Percentiles rank a stretch among this genome's conserved stretches.
Conservation (phyloP, 2,797 vertebrate genomes). For the Sebastolobus altivelis region DNA sequence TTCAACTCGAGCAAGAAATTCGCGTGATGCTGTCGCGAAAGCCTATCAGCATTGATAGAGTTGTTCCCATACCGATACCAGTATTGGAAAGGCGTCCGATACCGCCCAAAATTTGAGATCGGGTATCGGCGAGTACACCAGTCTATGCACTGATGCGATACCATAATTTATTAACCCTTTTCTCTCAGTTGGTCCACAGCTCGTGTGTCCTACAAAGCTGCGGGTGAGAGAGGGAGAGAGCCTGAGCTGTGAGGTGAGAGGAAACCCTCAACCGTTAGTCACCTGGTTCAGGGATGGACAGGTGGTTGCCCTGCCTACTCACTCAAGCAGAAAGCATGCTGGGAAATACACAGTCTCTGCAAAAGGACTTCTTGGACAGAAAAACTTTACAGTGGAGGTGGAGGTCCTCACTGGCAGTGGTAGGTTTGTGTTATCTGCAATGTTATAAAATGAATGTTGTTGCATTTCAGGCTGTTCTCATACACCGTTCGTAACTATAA, state of each 20-base stretch:
- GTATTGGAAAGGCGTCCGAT: fast-evolving
- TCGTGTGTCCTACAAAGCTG: slow-evolving; percentile 47
- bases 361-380: slow-evolving; percentile 28
- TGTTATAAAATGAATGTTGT: too few species aligned
- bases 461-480: too few species aligned
- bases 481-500: too few species aligned
- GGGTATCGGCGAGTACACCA: too few species aligned
- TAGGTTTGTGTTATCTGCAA: slow-evolving; percentile 14
- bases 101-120: too few species aligned
- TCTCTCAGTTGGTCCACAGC: slow-evolving; percentile 59
- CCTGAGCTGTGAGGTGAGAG: slow-evolving; percentile 56
- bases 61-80: too few species aligned
- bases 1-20: too few species aligned
- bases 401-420: slow-evolving; percentile 52
- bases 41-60: too few species aligned
- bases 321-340: slow-evolving; percentile 42
- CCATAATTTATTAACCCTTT: neutral
- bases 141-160: too few species aligned
- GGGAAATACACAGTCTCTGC: slow-evolving; percentile 62
- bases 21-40: fast-evolving
- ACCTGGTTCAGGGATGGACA: slow-evolving; percentile 67
- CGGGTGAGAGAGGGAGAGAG: slow-evolving; percentile 50
- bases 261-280: slow-evolving; percentile 67
- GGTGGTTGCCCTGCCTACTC: slow-evolving; percentile 38
- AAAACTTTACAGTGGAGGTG: slow-evolving; percentile 63